Base-by-base conservation (phyloP, 2,888 invertebrate genomes). In the Chrysolina americana region DNA sequence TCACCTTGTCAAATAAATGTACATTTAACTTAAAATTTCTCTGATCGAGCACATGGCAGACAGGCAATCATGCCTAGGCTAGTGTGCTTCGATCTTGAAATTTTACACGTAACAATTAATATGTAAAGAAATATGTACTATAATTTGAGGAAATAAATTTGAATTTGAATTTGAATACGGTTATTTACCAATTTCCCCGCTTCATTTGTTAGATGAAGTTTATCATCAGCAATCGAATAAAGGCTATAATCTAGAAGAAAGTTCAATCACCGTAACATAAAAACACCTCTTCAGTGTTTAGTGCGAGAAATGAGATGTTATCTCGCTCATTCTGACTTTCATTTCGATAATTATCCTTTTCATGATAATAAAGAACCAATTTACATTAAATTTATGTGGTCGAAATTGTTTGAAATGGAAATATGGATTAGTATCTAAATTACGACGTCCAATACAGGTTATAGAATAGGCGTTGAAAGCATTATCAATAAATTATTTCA, bases 401-500 rank as follows among this genome's bases (percentile, higher is more conserved):
- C 73, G 68, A 70, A 75, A 78, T 76, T 78, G 76, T 77, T 74
- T 71, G 77, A 63, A 77, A 71, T 76, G 71, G 69, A 78, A 74
- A 74, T 73, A 74, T 74, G 73, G 76, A 77, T 78, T 64, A 65
- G 73, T 77, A 78, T 78, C 76, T 75, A 72, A 71, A 72, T 75
- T 70, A 70, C 74, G 21, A 59, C 70, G 63, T 15, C 23, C 11
- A 70, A 70, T 70, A 47, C 41, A 44, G 65, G 71, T 74, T 73
- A 69, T 69, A 70, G 71, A 73, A 76, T 73, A 76, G 76, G 77
- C 79, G 79, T 76, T 78, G 78, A 79, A 75, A 78, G 75, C 72
- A 70, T 73, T 70, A 68, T 64, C 76, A 71, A 76, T 78, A 78
- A 79, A 78, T 79, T 72, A 75, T 78, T 75, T 73, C 56, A 69